A percentile compares a stretch with the other conserved stretches of the same genome.
Conservation (phyloP, 2,888 invertebrate species). For the Eueremaeus valkanovi region DNA sequence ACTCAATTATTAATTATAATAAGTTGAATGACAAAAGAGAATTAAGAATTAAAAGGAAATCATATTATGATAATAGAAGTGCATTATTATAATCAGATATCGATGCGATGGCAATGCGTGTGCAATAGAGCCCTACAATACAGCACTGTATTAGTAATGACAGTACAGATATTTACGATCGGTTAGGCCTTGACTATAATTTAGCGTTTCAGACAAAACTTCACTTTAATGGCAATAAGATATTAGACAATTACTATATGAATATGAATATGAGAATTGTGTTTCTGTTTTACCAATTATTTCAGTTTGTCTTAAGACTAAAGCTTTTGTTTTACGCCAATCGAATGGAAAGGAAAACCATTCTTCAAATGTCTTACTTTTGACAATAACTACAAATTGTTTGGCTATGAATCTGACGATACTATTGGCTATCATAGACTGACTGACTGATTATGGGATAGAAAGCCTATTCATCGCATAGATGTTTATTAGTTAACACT, state of each 20-base stretch:
- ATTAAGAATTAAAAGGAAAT: slow-evolving; percentile 26
- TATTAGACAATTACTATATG: neutral
- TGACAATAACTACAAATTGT: neutral
- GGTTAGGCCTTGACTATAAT: slow-evolving; percentile 20
- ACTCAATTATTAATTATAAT: neutral
- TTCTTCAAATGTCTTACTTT: neutral
- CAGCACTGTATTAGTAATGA: slow-evolving; percentile 18
- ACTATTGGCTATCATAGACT: no score
- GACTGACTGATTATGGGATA: neutral
- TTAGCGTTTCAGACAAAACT: neutral
- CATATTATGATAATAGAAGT: no score
- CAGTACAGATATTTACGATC: slow-evolving; percentile 9
- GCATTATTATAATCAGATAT: slow-evolving; percentile 10
- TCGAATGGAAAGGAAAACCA: neutral
- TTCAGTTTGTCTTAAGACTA: neutral
- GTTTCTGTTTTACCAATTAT: neutral
- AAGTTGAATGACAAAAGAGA: slow-evolving; percentile 20
- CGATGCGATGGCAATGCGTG: slow-evolving; percentile 27
- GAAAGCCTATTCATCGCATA: neutral
- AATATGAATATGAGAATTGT: neutral
- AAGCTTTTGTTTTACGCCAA: neutral
- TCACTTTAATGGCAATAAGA: neutral
- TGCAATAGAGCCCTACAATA: slow-evolving; percentile 14
- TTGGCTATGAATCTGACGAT: neutral
- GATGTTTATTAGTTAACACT: neutral